phyloP scores from a whole-genome alignment of 2,888 invertebrate species.

The Scaptodrosophila latifasciaeformis region DNA sequence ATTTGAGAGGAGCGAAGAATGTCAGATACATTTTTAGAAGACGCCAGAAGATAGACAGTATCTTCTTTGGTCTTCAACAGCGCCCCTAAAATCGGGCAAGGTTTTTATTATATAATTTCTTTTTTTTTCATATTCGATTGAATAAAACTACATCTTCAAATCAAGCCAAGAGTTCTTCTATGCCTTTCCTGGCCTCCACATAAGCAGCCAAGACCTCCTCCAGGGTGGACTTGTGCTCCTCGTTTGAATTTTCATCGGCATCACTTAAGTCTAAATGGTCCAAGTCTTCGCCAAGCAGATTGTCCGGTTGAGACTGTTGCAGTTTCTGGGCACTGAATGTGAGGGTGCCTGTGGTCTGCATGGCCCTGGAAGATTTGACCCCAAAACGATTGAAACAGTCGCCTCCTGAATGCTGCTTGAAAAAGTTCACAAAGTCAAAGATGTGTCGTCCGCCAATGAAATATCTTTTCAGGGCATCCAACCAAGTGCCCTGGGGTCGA shows the following conservation, averaged over 20 bases:
- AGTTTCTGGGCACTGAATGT: conserved; percentile 57
- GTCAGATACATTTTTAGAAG: too few species aligned
- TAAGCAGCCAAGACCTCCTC: conserved; percentile 72
- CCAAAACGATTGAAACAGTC: conserved; percentile 38
- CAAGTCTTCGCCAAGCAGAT: background rate
- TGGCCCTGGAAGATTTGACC: conserved; percentile 35
- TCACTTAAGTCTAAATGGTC: conserved; percentile 8
- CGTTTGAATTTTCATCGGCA: background rate
- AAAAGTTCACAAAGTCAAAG: conserved; percentile 66
- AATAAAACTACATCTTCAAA: too few species aligned
- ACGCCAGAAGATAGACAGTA: too few species aligned
- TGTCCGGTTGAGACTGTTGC: conserved; percentile 53
- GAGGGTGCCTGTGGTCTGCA: conserved; percentile 65
- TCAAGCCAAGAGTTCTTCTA: conserved; percentile 46
- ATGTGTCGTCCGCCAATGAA: conserved; percentile 75
- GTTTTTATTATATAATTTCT: too few species aligned
- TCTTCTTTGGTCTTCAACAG: too few species aligned
- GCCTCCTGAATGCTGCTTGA: conserved; percentile 50
- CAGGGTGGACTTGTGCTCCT: conserved; percentile 54
- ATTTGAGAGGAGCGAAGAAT: too few species aligned
- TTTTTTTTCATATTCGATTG: too few species aligned
- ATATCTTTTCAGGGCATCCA: conserved; percentile 78
- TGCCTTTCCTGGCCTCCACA: conserved; percentile 64
- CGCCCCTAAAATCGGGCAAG: too few species aligned
- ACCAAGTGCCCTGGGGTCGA: conserved; percentile 79